Percentiles rank a stretch among this genome's conserved stretches.
Evolutionary conservation across 2,888 invertebrate species (phyloP).

Genomic region (Hydrotaea cyrtoneurina): DNA sequence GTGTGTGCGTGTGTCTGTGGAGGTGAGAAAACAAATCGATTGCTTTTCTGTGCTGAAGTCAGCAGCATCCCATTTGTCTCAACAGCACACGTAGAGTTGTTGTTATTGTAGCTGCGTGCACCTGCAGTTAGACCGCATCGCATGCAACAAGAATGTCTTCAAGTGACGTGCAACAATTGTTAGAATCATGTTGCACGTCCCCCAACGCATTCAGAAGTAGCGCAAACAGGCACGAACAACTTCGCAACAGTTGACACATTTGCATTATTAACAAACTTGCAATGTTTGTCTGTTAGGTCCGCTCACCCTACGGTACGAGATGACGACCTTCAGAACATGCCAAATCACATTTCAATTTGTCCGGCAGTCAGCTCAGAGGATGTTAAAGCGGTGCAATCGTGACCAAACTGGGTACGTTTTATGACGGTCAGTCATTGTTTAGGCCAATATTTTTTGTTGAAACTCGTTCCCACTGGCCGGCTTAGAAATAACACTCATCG

Average conservation of each 20-base stretch:
- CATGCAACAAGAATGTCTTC: not conserved
- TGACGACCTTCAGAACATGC: too few relatives aligned
- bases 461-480: too few relatives aligned
- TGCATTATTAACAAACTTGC: slow-evolving; percentile 44
- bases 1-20: not conserved
- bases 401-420: too few relatives aligned
- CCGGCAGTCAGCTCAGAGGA: too few relatives aligned
- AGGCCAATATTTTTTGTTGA: too few relatives aligned
- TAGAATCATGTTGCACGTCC: slow-evolving; percentile 50
- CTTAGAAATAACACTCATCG: too few relatives aligned
- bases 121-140: slow-evolving; percentile 40
- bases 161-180: slow-evolving; percentile 63
- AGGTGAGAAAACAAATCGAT: slow-evolving; percentile 3
- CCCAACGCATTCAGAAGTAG: slow-evolving; percentile 50
- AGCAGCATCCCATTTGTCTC: slow-evolving; percentile 45
- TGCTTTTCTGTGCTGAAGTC: not conserved
- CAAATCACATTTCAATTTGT: too few relatives aligned
- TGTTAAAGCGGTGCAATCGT: too few relatives aligned
- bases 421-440: too few relatives aligned
- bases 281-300: too few relatives aligned
- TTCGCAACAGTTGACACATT: not conserved
- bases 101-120: slow-evolving; percentile 8
- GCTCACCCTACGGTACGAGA: too few relatives aligned
- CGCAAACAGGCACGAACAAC: not conserved
- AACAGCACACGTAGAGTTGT: slow-evolving; percentile 44